phyloP scores from a whole-genome alignment of 2,797 vertebrate species.

The Scolopax rusticola region DNA sequence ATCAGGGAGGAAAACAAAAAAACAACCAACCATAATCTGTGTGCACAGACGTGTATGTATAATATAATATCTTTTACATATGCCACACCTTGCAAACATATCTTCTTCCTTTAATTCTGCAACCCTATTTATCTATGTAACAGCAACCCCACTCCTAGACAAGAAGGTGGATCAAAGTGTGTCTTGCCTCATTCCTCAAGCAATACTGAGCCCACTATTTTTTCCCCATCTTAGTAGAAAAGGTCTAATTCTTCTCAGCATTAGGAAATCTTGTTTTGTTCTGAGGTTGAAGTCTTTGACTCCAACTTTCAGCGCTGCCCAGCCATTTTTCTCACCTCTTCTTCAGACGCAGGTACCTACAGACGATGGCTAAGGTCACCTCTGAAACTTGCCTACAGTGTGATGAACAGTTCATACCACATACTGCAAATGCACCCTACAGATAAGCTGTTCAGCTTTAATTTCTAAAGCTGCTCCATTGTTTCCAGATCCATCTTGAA shows the following conservation, averaged over 20 bases:
- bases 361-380: background rate
- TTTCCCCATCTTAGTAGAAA: background rate
- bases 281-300: background rate
- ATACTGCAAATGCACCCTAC: background rate
- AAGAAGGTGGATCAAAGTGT: background rate
- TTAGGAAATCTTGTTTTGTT: background rate
- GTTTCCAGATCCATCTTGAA: background rate
- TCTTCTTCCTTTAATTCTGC: background rate
- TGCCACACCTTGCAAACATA: accelerated
- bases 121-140: background rate
- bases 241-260: background rate
- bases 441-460: background rate
- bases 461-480: background rate
- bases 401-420: background rate
- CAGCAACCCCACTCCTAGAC: background rate
- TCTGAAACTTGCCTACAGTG: background rate
- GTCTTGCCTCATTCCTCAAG: background rate
- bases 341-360: background rate
- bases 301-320: background rate
- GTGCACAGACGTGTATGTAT: background rate
- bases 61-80: background rate
- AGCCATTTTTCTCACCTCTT: background rate
- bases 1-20: background rate
- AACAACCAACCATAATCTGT: background rate
- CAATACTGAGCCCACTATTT: background rate